phyloP scores from a whole-genome alignment of 2,113 vertebrate genomes.

The Hiodon tergisus region DNA sequence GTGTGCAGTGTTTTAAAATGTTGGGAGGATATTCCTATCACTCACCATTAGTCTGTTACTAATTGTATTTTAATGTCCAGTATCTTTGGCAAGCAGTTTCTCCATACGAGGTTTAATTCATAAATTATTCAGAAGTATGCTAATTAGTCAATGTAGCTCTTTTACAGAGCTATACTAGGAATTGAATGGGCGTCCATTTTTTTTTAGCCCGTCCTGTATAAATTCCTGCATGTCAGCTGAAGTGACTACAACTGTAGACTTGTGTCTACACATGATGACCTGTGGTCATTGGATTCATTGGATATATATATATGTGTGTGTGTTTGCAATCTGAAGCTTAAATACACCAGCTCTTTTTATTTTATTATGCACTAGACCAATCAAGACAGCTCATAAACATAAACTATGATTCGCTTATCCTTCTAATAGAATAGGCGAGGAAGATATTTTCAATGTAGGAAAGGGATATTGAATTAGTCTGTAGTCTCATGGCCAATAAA shows the following conservation, averaged over 20 bases:
- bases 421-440: background rate
- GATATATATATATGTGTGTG: background rate
- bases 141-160: constrained; percentile 9
- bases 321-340: background rate
- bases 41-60: constrained; percentile 1
- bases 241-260: background rate
- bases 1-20: background rate
- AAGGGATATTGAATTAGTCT: background rate
- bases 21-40: background rate
- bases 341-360: background rate
- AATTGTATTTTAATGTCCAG: constrained; percentile 16
- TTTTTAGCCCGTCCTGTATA: background rate
- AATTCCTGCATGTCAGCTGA: background rate
- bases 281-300: background rate
- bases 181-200: background rate
- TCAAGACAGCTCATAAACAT: too few species aligned
- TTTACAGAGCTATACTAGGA: constrained; percentile 2
- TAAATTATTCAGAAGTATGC: constrained; percentile 17
- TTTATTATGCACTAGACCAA: background rate
- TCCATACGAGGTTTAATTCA: constrained; percentile 3
- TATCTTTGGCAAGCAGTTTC: constrained; percentile 9
- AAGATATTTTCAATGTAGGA: background rate
- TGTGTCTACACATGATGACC: background rate
- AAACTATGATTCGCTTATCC: background rate
- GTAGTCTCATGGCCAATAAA: background rate